Base-by-base conservation (phyloP, 1,140 invertebrate genomes). In the Neelides sp. region DNA sequence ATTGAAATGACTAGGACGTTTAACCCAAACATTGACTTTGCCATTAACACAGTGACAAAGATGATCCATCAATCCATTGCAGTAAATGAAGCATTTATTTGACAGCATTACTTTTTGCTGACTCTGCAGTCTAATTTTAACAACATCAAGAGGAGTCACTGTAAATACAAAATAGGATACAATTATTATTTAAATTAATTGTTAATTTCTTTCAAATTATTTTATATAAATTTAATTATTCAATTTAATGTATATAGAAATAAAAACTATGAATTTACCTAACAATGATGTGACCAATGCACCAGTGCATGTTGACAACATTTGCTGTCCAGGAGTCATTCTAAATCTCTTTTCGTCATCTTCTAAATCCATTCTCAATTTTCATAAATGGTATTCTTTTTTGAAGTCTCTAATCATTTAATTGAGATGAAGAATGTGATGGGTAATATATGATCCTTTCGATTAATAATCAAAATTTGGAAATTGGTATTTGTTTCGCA, bases 41-140 rank as follows among this genome's bases (percentile, higher is more conserved):
- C 49, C 43, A 54, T 58, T 56, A 39, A 76, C 68, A 71, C 88
- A 93, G n/a, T 80, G 78, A 69, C 93, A 98, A n/a, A 97, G 68
- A 66, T 97, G 92, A 69, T 98, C 95, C 92, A 98, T 97, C n/a
- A 99, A 71, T 0, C 94, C 94, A 76, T 98, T 98, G 64, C 90
- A 95, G 68, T 95, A 98, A 8, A 98, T 68, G 68, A 92, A 97
- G 71, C 92, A 97, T 67, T 86, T 85, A 48, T 90, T 86, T 19
- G 79, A 82, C 4, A 83, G 64, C 55, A 83, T 66, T 1, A 78
- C 77, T 61, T 89, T 88, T 61, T 90, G 82, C 68, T 98, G 94
- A 2, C 87, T 79, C 74, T 99, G 95, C 15, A 98, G 71, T 27
- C 95, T 76, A 55, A 96, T 95, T 75, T 98, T 98, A 0, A 98